Percentiles rank a stretch among this genome's conserved stretches.
Evolutionary conservation across 53 echinoderm and acorn worm species (phyloP).

Genomic region (Mesocentrotus franciscanus): DNA sequence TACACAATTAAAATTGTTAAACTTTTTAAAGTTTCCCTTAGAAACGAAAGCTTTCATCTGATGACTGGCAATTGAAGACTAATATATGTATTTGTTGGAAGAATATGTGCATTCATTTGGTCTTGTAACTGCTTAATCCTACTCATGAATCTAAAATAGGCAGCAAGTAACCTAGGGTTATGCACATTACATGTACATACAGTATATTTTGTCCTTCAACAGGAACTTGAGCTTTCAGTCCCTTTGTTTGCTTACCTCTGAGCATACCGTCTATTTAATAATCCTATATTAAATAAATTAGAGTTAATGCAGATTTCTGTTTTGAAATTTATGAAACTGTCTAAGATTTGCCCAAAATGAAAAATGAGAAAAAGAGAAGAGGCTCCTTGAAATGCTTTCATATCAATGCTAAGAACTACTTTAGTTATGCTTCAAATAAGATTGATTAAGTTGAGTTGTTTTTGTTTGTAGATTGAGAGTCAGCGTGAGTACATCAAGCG

Average conservation of each 20-base stretch:
- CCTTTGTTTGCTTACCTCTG: neutral
- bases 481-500: slow-evolving; percentile 96
- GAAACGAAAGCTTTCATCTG: too few species aligned
- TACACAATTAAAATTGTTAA: too few species aligned
- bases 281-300: neutral
- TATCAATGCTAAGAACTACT: neutral
- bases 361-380: neutral
- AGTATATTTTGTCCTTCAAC: neutral
- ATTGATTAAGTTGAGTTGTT: neutral
- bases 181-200: too few species aligned
- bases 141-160: neutral
- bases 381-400: neutral
- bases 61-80: too few species aligned
- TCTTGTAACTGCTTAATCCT: too few species aligned
- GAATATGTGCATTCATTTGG: too few species aligned
- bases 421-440: neutral
- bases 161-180: neutral
- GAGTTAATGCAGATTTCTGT: neutral
- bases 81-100: too few species aligned
- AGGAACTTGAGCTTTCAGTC: neutral
- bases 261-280: neutral
- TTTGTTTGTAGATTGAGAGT: slow-evolving; percentile 79
- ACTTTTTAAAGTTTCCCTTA: too few species aligned
- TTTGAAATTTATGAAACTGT: neutral
- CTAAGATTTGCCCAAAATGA: neutral